phyloP scores from a whole-genome alignment of 2,113 vertebrate genomes.

The Sylvia atricapilla region DNA sequence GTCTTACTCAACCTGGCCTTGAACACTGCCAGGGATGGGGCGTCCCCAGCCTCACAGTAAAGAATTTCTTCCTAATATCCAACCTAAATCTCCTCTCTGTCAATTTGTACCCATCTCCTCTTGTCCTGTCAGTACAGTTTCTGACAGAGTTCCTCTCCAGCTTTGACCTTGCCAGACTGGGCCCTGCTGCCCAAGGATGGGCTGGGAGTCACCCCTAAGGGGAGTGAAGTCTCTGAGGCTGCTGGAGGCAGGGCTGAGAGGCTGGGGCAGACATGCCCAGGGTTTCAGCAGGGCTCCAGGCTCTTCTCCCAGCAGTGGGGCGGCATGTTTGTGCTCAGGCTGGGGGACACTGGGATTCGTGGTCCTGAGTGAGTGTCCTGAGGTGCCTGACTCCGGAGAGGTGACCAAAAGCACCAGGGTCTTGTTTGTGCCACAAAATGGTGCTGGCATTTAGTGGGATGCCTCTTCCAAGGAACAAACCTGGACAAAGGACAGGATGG shows the following conservation, averaged over 20 bases:
- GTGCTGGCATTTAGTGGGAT: not conserved
- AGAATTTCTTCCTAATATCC: not conserved
- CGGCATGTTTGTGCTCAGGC: not conserved
- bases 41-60: not conserved
- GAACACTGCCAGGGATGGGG: not conserved
- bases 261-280: rapidly evolving
- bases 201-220: rapidly evolving
- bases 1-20: not conserved
- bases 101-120: not conserved
- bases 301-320: not conserved
- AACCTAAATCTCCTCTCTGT: not conserved
- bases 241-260: not conserved
- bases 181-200: not conserved
- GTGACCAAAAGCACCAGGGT: not conserved
- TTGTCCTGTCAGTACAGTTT: not conserved
- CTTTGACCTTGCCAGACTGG: not conserved
- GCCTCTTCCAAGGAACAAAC: not conserved
- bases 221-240: not conserved
- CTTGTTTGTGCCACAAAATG: not conserved
- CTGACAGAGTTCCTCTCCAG: not conserved
- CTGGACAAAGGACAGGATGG: not conserved
- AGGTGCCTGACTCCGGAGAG: not conserved
- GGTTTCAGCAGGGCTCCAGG: not conserved
- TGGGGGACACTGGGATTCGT: rapidly evolving
- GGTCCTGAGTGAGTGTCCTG: not conserved